phyloP scores from a whole-genome alignment of 2,113 vertebrate species.

The Leucoraja erinaceus region DNA sequence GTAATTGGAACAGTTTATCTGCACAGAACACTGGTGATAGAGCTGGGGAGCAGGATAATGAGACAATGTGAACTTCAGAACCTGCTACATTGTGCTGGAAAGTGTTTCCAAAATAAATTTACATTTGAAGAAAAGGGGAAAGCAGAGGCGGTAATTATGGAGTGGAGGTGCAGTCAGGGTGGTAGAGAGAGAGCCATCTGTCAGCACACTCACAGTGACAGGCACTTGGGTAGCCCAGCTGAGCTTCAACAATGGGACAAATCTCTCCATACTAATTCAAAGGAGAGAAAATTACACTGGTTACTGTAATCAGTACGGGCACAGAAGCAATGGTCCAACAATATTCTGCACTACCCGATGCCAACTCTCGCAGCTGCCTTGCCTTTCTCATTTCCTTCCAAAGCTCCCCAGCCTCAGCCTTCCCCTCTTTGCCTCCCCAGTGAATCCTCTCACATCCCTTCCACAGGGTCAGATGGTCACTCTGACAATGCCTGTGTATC shows the following conservation, averaged over 20 bases:
- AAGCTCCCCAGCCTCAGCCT: background rate
- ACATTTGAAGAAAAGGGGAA: background rate
- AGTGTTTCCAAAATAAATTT: constrained; percentile 23
- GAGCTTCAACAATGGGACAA: background rate
- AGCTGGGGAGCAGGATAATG: background rate
- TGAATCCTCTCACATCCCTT: background rate
- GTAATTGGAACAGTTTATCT: constrained; percentile 10
- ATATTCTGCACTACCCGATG: background rate
- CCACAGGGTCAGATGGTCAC: background rate
- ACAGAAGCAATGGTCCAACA: background rate
- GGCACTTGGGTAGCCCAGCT: background rate
- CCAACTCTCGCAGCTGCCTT: background rate
- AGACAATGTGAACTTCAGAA: background rate
- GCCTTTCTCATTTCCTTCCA: background rate
- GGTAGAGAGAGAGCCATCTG: background rate
- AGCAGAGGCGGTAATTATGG: constrained; percentile 14
- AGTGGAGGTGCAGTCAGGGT: background rate
- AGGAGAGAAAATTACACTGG: background rate
- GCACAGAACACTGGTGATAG: background rate
- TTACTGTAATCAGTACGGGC: background rate
- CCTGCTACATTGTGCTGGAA: background rate
- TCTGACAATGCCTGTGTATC: background rate
- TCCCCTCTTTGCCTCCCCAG: background rate
- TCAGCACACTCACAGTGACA: background rate
- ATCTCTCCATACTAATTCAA: background rate